These are phyloP conservation scores for Cranoglanis bouderius DNA, from an alignment of 2,113 vertebrate species.

Conservation along the genomic window DNA sequence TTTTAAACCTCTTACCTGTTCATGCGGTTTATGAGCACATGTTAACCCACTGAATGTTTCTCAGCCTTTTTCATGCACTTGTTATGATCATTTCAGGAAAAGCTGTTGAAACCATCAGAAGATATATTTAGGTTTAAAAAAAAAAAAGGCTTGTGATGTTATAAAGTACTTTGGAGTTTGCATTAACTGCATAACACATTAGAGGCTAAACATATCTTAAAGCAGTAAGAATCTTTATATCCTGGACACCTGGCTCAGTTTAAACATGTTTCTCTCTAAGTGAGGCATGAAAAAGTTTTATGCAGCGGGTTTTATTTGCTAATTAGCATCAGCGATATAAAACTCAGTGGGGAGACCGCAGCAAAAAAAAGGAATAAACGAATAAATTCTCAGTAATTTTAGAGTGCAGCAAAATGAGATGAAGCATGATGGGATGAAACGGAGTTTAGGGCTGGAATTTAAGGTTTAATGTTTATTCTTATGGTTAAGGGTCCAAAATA, in stretches of 20 bases:
- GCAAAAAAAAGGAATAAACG: neutral
- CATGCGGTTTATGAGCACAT: neutral
- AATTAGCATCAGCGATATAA: slow-evolving; percentile 32
- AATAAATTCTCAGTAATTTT: slow-evolving; percentile 32
- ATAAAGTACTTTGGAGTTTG: neutral
- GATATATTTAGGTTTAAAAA: neutral
- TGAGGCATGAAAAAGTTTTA: slow-evolving; percentile 16
- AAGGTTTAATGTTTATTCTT: neutral
- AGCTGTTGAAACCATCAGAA: neutral
- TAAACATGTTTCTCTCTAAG: slow-evolving; percentile 16
- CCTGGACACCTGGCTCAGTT: neutral
- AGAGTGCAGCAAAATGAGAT: slow-evolving; percentile 2
- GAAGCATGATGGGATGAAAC: slow-evolving; percentile 9
- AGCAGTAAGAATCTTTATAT: neutral
- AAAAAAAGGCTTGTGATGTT: neutral
- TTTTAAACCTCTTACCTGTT: neutral
- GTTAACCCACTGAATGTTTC: no score
- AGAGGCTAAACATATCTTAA: slow-evolving; percentile 14
- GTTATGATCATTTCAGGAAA: neutral
- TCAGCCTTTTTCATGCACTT: neutral
- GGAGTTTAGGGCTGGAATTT: neutral
- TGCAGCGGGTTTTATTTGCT: slow-evolving; percentile 31
- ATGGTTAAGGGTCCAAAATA: neutral
- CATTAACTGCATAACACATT: neutral
- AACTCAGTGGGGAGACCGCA: neutral